A percentile compares a stretch with the other conserved stretches of the same genome.
These are phyloP conservation scores for Brienomyrus longianalis DNA, from an alignment of 2,113 vertebrate genomes.

Conservation along the genomic window DNA sequence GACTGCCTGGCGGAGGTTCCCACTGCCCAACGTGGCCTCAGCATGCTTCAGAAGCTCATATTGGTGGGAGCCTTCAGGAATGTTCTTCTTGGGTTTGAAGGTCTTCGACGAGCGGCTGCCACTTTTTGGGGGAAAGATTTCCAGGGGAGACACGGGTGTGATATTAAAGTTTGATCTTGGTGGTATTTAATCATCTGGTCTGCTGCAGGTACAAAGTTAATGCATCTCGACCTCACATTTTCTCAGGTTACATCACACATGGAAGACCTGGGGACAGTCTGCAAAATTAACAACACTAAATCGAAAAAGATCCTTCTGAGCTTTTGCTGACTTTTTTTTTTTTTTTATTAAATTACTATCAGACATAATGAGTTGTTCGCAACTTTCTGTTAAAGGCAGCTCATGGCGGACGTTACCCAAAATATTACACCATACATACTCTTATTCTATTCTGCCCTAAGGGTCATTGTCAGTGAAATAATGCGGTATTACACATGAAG, in stretches of 20 bases:
- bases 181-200: not conserved
- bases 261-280: not conserved
- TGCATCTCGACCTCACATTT: not conserved
- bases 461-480: not conserved
- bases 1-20: conserved; percentile 86
- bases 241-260: not conserved
- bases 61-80: conserved; percentile 91
- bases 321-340: not conserved
- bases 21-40: conserved; percentile 86
- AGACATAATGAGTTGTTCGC: not conserved
- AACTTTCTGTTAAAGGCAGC: not conserved
- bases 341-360: not conserved
- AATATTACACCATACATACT: not conserved
- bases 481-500: not conserved
- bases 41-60: conserved; percentile 93
- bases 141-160: not conserved
- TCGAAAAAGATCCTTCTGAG: not conserved
- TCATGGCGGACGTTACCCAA: not conserved
- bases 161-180: not conserved
- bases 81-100: conserved; percentile 95
- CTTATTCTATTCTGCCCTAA: not conserved
- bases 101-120: conserved; percentile 89
- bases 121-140: conserved; percentile 43
- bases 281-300: not conserved
- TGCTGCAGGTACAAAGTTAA: not conserved